phyloP scores from a whole-genome alignment of 2,888 invertebrate genomes.

The Drepana falcataria region DNA sequence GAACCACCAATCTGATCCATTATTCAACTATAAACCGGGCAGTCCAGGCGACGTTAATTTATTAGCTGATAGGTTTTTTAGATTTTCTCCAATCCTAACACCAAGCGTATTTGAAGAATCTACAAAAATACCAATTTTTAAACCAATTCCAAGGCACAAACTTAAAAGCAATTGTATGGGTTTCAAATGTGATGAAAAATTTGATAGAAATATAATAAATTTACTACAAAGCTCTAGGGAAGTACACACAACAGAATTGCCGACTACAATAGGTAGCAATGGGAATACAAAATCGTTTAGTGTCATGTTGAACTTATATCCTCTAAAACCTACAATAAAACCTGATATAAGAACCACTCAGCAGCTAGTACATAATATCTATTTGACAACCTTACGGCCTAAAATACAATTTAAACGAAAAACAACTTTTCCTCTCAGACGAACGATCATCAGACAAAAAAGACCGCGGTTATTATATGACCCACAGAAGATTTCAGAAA shows the following conservation, averaged over 20 bases:
- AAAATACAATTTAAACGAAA: conserved; percentile 58
- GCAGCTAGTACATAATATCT: conserved; percentile 40
- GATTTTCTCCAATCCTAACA: conserved; percentile 47
- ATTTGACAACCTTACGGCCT: conserved; percentile 57
- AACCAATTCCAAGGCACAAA: conserved; percentile 36
- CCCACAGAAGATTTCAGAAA: conserved; percentile 14
- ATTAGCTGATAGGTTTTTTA: conserved; percentile 75
- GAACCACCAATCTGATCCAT: conserved; percentile 78
- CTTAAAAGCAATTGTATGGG: conserved; percentile 34
- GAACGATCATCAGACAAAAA: conserved; percentile 36
- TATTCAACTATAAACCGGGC: conserved; percentile 84
- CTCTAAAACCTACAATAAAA: conserved; percentile 58
- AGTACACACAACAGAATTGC: conserved; percentile 20
- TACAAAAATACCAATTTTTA: conserved; percentile 42
- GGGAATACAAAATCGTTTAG: conserved; percentile 76
- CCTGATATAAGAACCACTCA: conserved; percentile 25
- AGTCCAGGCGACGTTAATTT: conserved; percentile 86
- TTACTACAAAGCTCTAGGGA: conserved; percentile 17
- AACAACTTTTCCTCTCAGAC: conserved; percentile 32
- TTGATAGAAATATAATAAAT: conserved; percentile 9
- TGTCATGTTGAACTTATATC: conserved; percentile 82
- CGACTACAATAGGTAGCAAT: conserved; percentile 15
- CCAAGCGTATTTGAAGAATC: conserved; percentile 23
- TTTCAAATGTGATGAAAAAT: conserved; percentile 30
- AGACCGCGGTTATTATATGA: conserved; percentile 24